Base-by-base conservation (phyloP, 2,113 vertebrate species). In the Nansenia antarctica region DNA sequence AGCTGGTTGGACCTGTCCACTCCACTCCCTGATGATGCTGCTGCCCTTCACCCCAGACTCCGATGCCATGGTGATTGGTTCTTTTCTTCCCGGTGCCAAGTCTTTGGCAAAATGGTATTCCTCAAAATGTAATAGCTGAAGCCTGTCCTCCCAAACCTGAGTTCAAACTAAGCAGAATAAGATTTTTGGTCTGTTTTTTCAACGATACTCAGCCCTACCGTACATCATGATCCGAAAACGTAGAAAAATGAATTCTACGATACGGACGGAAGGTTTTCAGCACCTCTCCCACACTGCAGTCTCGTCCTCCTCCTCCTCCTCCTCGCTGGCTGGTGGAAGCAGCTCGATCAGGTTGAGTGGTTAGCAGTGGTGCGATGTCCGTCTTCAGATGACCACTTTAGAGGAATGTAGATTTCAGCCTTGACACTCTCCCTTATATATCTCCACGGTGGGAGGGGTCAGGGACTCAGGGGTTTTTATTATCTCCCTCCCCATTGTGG, bases 351-450 rank as follows among this genome's bases (percentile, higher is more conserved):
- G 76, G 70, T 68, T 67, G 70, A 72, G 68, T 12, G 35, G 82
- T 49, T 45, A 52, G 73, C 69, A 26, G 65, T 37, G 27, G 55
- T 29, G 72, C 63, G 7, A 11, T 59, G 58, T 42, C 61, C 27
- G 54, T 77, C 58, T 78, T 78, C 69, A 67, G 82, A 80, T 72
- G 63, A 65, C 54, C 71, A 77, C 67, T 79, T 79, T 42, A 73
- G 69, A 81, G 61, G 63, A 79, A 81, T 79, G 79, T 68, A 59
- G 69, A 73, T 74, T 80, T 68, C 73, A 80, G 79, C 61, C 76
- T 85, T 87, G 77, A 80, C 84, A 84, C 85, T 55, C 83, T 88
- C 49, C 32, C 89, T 91, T 94, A 92, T 92, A 91, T 85, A 80
- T 88, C 72, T 83, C 69, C 69, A 27, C 39, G 61, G 83, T 87